Conservation (phyloP, 2,888 invertebrate species). For the Alviniconcha strummeri region DNA sequence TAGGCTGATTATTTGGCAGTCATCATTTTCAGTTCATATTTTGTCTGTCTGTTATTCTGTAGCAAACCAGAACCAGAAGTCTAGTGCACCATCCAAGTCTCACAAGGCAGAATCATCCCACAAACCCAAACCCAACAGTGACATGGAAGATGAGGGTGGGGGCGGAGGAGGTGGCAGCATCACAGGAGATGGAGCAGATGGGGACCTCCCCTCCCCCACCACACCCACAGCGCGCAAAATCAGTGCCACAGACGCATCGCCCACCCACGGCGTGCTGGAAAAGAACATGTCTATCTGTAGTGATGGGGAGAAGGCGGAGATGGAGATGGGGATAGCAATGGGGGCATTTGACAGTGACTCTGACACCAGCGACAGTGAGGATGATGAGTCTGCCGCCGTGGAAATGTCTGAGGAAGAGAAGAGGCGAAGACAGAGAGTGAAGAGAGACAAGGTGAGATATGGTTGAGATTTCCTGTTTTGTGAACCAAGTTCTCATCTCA, state of each 20-base stretch:
- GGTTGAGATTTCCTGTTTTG: not conserved
- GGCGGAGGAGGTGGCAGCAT: not conserved
- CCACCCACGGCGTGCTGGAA: conserved; percentile 37
- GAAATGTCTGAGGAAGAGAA: conserved; percentile 58
- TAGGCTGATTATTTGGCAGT: not conserved
- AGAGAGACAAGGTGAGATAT: conserved; percentile 63
- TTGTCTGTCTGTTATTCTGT: not conserved
- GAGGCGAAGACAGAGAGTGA: conserved; percentile 59
- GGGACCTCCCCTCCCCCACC: conserved; percentile 7
- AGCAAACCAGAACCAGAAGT: conserved; percentile 6
- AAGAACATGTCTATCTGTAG: conserved; percentile 42
- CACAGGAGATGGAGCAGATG: not conserved
- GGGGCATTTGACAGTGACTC: conserved; percentile 64
- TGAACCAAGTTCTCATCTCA: not conserved
- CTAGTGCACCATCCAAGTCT: not conserved
- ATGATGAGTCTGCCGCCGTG: conserved; percentile 69
- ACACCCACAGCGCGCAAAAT: conserved; percentile 26
- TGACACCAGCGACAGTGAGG: conserved; percentile 49
- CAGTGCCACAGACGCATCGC: conserved; percentile 34
- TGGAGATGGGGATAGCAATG: conserved; percentile 34
- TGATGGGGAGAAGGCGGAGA: conserved; percentile 44
- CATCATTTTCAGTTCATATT: not conserved
- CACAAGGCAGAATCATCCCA: not conserved
- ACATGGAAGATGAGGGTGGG: conserved; percentile 10
- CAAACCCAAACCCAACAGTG: conserved; percentile 26